These are phyloP conservation scores for Melanotaenia maccullochi DNA, from an alignment of 2,797 vertebrate species.

Conservation along the genomic window DNA sequence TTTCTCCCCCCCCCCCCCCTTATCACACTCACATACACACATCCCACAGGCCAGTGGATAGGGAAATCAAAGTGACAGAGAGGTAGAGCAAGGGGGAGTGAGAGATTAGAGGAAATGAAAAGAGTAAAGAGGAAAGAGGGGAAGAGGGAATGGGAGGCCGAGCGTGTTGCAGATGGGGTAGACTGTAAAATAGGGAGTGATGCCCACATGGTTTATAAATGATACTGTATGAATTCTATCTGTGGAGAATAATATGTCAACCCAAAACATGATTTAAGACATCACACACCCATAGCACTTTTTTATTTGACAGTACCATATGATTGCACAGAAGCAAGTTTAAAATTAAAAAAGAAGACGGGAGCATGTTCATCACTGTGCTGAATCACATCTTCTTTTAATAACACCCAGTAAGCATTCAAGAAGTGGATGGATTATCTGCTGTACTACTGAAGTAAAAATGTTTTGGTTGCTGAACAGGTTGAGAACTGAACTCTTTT, in stretches of 20 bases:
- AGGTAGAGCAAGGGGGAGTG: constrained; percentile 76
- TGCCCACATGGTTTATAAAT: constrained; percentile 56
- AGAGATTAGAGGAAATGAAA: constrained; percentile 87
- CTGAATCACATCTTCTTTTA: background rate
- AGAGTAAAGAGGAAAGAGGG: constrained; percentile 84
- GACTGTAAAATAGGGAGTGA: constrained; percentile 76
- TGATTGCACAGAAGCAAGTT: background rate
- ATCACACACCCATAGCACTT: constrained; percentile 11
- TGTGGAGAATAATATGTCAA: constrained; percentile 23
- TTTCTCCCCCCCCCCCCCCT: background rate
- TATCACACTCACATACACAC: constrained; percentile 53
- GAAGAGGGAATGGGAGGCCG: constrained; percentile 74
- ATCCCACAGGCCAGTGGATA: constrained; percentile 82
- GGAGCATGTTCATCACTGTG: background rate
- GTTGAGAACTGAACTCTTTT: background rate
- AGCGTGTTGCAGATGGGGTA: constrained; percentile 71
- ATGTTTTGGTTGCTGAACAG: background rate
- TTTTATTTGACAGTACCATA: constrained; percentile 5
- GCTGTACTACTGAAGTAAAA: background rate
- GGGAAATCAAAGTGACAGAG: constrained; percentile 86
- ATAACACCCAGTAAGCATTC: background rate
- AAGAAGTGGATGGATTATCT: background rate
- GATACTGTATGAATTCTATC: constrained; percentile 57
- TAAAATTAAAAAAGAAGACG: background rate
- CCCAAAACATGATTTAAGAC: constrained; percentile 8